Evolutionary conservation across 1,140 invertebrate species (phyloP), one percentile per base, ranked within the genome.

Genomic region (Zaprionus inermis): DNA sequence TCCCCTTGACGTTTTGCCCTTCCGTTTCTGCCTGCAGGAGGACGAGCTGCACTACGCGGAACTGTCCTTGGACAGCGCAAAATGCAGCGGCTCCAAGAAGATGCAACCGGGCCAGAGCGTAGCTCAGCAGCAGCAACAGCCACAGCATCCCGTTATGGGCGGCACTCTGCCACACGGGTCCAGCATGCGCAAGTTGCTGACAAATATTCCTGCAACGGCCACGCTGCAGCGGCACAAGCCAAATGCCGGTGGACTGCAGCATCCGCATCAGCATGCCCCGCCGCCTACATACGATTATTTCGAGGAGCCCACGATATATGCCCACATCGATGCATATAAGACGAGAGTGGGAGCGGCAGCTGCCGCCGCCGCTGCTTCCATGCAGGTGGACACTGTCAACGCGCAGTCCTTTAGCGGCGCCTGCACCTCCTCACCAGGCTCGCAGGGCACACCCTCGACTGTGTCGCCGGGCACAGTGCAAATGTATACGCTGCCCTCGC

Each of bases 21-120:
- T 61, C 5, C 16, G 18, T 30, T 24, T 41, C 3, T 14, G 0
- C 10, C 12, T 9, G 41, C 10, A 94, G 78, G 92, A 92, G 55
- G 94, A 95, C 57, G 95, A 96, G 91, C 94, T 96, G 73, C 96
- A 95, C 57, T 96, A 96, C 80, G 95, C 95, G 24, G 95, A 96
- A 78, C 92, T 96, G 55, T 94, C 94, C 59, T 92, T 96, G 65
- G 73, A 69, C 38, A 44, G 49, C 28, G 55, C 70, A 46, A 32
- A 46, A n/a, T 59, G 78, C 51, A 72, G 74, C 79, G 76, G 51
- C 70, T 69, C 75, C 28, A 79, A 90, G 71, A 73, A 85, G 60
- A 67, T 67, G 14, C 76, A 90, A 63, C 57, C 79, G 24, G 32
- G 38, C 32, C 70, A 59, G 49, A 52, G n/a, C 18, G 4, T 36